phyloP scores from a whole-genome alignment of 2,888 invertebrate species.

The Electrophaes corylata region DNA sequence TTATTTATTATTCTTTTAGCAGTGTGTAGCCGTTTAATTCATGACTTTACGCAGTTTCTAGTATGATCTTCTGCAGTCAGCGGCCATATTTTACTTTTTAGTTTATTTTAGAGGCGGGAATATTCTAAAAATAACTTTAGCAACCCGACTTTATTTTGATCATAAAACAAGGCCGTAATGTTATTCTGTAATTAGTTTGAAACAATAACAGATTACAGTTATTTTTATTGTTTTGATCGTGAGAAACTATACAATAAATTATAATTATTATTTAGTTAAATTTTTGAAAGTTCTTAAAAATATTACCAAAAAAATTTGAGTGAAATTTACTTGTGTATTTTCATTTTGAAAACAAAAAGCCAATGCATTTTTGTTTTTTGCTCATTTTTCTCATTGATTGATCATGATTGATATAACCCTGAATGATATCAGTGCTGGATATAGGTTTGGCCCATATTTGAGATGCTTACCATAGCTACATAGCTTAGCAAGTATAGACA shows the following conservation, averaged over 20 bases:
- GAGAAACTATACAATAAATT: background rate
- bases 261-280: no score
- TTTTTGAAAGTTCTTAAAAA: no score
- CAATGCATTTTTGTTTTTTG: no score
- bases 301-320: no score
- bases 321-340: no score
- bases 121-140: slow-evolving; percentile 28
- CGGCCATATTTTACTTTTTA: slow-evolving; percentile 49
- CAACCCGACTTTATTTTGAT: slow-evolving; percentile 23
- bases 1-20: slow-evolving; percentile 3
- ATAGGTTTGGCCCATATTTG: no score
- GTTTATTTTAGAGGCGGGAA: slow-evolving; percentile 51
- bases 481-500: no score
- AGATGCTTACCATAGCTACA: no score
- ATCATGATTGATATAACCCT: no score
- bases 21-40: slow-evolving; percentile 49
- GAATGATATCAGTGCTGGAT: no score
- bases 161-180: slow-evolving; percentile 13
- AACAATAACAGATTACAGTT: background rate
- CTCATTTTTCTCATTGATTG: no score
- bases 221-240: background rate
- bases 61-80: slow-evolving; percentile 52
- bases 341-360: no score
- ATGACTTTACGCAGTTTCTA: slow-evolving; percentile 50
- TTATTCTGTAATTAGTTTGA: slow-evolving; percentile 6